Conservation (phyloP, 1,140 invertebrate species). For the Drosophila trapezifrons region DNA sequence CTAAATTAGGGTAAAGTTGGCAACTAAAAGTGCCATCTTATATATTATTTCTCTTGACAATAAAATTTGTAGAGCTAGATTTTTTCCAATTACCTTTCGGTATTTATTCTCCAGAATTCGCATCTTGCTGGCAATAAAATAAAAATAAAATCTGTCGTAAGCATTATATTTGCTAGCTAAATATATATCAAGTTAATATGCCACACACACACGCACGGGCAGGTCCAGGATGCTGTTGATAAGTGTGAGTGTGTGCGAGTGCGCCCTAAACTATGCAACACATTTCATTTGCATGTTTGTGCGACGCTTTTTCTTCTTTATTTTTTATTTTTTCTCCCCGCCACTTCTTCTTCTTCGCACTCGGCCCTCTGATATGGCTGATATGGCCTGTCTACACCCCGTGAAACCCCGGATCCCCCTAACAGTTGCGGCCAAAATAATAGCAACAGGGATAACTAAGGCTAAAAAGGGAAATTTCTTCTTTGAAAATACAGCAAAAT, state of each 20-base stretch:
- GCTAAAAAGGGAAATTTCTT: too few relatives aligned
- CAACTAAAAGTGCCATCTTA: too few relatives aligned
- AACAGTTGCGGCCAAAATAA: neutral
- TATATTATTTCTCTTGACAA: neutral
- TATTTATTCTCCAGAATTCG: neutral
- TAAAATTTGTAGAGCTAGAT: neutral
- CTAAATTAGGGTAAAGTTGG: neutral
- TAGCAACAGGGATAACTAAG: too few relatives aligned
- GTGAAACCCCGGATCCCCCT: neutral
- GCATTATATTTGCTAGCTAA: constrained; percentile 64
- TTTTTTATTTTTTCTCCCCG: neutral
- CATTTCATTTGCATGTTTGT: constrained; percentile 77
- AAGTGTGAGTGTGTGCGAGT: constrained; percentile 23
- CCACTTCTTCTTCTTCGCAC: constrained; percentile 26
- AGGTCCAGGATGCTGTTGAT: constrained; percentile 17
- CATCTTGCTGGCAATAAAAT: constrained; percentile 14
- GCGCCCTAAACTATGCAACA: constrained; percentile 77
- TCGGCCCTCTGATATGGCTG: constrained; percentile 29
- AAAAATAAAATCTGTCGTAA: constrained; percentile 55
- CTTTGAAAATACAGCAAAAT: too few relatives aligned
- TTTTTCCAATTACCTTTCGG: constrained; percentile 13
- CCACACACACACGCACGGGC: constrained; percentile 21
- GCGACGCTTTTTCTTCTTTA: constrained; percentile 39
- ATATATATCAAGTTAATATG: constrained; percentile 78
- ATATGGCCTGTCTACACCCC: constrained; percentile 39